A percentile compares a stretch with the other conserved stretches of the same genome.
phyloP scores from a whole-genome alignment of 1,140 invertebrate genomes.

The Elymnias hypermnestra region DNA sequence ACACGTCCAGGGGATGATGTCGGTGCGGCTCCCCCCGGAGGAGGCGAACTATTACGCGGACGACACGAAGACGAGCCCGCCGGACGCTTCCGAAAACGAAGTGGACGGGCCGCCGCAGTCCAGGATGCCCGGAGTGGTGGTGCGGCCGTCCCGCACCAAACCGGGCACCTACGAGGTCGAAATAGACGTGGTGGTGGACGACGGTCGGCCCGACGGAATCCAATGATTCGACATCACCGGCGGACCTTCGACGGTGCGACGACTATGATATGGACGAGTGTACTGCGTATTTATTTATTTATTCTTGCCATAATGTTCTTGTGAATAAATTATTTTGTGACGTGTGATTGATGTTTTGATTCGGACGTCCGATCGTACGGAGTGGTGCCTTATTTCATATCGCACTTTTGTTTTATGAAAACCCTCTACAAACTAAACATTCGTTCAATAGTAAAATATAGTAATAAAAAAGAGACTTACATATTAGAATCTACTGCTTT shows the following conservation, averaged over 20 bases:
- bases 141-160: constrained; percentile 48
- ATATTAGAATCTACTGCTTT: too few species aligned
- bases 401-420: too few species aligned
- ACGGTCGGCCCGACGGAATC: constrained; percentile 41
- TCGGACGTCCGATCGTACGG: too few species aligned
- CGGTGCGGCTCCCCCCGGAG: constrained; percentile 63
- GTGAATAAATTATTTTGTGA: constrained; percentile 42
- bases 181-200: constrained; percentile 58
- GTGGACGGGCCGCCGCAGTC: constrained; percentile 30
- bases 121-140: constrained; percentile 46
- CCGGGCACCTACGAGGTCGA: constrained; percentile 64
- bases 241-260: too few species aligned
- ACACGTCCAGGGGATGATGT: constrained; percentile 78
- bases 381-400: too few species aligned
- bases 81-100: constrained; percentile 50
- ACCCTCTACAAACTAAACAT: too few species aligned
- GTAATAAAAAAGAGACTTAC: too few species aligned
- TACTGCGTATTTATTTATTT: constrained; percentile 49
- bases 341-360: too few species aligned
- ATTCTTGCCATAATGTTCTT: constrained; percentile 60
- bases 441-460: too few species aligned
- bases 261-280: too few species aligned
- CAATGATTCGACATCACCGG: constrained; percentile 12
- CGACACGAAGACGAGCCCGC: constrained; percentile 17
- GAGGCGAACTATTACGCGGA: not conserved